Evolutionary conservation across 53 echinoderm and acorn worm genomes (phyloP).

Genomic region (Holothuria scabra): DNA sequence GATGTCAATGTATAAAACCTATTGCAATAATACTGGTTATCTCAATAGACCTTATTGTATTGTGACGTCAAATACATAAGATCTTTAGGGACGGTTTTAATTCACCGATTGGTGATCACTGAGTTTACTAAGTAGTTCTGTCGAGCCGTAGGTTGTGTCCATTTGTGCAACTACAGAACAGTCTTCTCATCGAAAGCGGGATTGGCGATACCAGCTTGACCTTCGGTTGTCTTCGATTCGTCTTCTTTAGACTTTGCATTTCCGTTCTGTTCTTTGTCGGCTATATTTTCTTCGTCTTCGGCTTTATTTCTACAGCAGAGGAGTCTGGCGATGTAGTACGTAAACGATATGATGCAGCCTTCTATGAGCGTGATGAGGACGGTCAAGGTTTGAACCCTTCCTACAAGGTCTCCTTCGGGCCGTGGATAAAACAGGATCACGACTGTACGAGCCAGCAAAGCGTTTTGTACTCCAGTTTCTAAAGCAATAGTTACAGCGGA

Average conservation of each 20-base stretch:
- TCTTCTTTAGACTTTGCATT: not conserved
- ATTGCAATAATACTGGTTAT: too few species aligned
- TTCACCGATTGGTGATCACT: not conserved
- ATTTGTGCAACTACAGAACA: not conserved
- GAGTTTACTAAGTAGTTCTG: not conserved
- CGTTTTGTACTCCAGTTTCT: slow-evolving; percentile 94
- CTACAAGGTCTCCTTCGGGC: slow-evolving; percentile 93
- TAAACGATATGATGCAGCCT: slow-evolving; percentile 56
- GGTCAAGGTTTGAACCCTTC: slow-evolving; percentile 69
- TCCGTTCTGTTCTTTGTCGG: not conserved
- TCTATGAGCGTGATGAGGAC: slow-evolving; percentile 79
- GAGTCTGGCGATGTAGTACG: slow-evolving; percentile 49
- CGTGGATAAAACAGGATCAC: slow-evolving; percentile 77
- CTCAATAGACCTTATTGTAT: too few species aligned
- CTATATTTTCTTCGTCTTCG: not conserved
- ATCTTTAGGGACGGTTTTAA: not conserved
- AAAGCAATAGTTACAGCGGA: slow-evolving; percentile 81
- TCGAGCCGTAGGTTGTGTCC: not conserved
- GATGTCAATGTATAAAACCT: too few species aligned
- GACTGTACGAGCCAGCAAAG: slow-evolving; percentile 80
- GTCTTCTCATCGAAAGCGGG: slow-evolving; percentile 16
- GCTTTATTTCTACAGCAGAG: slow-evolving; percentile 1
- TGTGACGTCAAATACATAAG: too few species aligned
- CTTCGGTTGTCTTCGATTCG: slow-evolving; percentile 7
- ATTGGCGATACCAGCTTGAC: not conserved